phyloP scores from a whole-genome alignment of 2,113 vertebrate genomes.

The Equus quagga region DNA sequence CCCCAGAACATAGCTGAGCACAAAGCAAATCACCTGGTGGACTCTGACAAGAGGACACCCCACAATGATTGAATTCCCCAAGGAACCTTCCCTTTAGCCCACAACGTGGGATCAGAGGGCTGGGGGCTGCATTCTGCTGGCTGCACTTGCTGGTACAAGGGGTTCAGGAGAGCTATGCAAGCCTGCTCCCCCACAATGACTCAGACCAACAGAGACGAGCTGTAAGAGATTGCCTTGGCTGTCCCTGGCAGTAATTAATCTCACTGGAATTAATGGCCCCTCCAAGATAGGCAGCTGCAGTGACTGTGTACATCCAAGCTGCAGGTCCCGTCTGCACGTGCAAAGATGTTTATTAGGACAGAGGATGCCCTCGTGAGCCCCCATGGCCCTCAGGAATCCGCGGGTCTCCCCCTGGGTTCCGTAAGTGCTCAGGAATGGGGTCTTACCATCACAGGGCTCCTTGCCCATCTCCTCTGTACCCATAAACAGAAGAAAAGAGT shows the following conservation, averaged over 20 bases:
- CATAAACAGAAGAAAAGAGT: background rate
- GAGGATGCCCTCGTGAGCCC: background rate
- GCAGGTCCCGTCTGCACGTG: background rate
- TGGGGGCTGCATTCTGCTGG: background rate
- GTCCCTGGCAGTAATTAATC: background rate
- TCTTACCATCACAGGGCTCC: too few species aligned
- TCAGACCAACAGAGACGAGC: background rate
- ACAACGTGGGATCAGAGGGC: background rate
- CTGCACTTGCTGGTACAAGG: background rate
- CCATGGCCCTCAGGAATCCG: too few species aligned
- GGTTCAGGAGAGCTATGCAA: background rate
- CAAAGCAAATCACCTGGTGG: background rate
- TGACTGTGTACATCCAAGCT: background rate
- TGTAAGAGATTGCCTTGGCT: background rate
- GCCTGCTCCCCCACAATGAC: background rate
- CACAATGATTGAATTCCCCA: background rate
- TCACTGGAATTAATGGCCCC: constrained; percentile 12
- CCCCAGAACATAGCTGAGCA: background rate
- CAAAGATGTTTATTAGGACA: background rate
- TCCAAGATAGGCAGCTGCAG: background rate
- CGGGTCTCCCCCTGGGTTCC: background rate
- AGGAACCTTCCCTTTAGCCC: background rate
- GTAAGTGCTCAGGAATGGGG: background rate
- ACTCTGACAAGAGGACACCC: background rate
- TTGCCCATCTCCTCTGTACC: background rate